Evolutionary conservation across 30 jellyfish, hydroid and myxozoan genomes (phyloP), one percentile per base, ranked within the genome.

Genomic region (Hydractinia symbiolongicarpus): DNA sequence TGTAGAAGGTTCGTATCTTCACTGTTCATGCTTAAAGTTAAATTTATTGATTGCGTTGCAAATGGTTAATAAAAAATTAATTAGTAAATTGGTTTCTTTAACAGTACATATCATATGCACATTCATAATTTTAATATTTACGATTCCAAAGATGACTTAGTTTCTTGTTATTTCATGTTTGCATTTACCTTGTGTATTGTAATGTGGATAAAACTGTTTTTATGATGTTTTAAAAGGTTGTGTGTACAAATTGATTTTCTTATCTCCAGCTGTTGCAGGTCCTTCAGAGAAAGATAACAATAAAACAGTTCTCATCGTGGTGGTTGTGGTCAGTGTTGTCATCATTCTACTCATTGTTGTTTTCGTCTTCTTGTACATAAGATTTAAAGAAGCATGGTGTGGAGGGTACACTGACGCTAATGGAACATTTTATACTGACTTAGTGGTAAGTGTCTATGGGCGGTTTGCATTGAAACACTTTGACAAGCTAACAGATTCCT

Each of bases 361-460:
- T 50, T 16, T 79, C 44, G 87, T 66, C 8, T 19, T 79, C 52
- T 50, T 79, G 15, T 79, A 61, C 69, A 21, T 79, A 7, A 79
- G 67, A 16, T 79, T 30, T 52, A 62, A 50, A 62, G 87, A 79
- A 5, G 67, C 14, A 44, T 61, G 55, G 44, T 66, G 64, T 30
- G 62, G 61, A 9, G 53, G 67, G 17, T 77, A 79, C 21, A 9
- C 21, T 50, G 68, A 64, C 8, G 84, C 82, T 7, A 79, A 61
- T 79, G 87, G 87, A 30, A 52, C 55, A 15, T 79, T 79, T 4
- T 79, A 79, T 49, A 79, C 87, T 61, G 87, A 79, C 53, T 50
- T 79, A 17, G 70, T 79, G 67, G 87, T 79, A 66, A 66, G 87
- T 79, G 30, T 21, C 44, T 30, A 30, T 30, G 44, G 44, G 44